Conservation (phyloP, 2,888 invertebrate species). For the Mesorhabditis belari region DNA sequence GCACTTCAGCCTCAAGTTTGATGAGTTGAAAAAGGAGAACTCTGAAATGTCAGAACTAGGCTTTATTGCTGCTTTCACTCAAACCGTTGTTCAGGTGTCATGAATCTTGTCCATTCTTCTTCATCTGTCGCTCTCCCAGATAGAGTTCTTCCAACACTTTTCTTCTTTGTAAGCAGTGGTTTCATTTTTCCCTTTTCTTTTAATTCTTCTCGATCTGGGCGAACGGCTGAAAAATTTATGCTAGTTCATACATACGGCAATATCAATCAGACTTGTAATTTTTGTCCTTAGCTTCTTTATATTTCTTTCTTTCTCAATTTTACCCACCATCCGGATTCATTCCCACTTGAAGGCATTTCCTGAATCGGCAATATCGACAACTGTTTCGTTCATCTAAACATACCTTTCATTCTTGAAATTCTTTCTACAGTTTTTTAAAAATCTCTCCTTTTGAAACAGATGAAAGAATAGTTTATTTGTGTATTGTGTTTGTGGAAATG, state of each 20-base stretch:
- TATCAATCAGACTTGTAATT: background rate
- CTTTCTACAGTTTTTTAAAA: too few species aligned
- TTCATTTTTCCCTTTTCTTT: slow-evolving; percentile 8
- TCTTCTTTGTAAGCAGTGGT: slow-evolving; percentile 27
- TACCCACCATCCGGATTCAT: slow-evolving; percentile 46
- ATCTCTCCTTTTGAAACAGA: too few species aligned
- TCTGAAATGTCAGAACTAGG: background rate
- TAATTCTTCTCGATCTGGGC: slow-evolving; percentile 39
- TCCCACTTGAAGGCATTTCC: slow-evolving; percentile 44
- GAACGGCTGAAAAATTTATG: slow-evolving; percentile 28
- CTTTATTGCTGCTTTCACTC: background rate
- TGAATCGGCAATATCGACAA: slow-evolving; percentile 45
- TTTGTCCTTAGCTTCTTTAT: background rate
- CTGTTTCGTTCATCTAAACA: slow-evolving; percentile 41
- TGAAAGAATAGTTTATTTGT: too few species aligned
- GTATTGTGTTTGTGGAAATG: too few species aligned
- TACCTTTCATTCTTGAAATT: background rate
- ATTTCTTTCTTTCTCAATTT: background rate
- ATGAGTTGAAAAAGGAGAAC: slow-evolving; percentile 23
- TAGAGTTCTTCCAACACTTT: slow-evolving; percentile 12
- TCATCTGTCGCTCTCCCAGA: slow-evolving; percentile 13
- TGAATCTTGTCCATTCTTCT: slow-evolving; percentile 16
- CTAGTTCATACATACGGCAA: background rate
- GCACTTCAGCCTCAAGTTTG: slow-evolving; percentile 21
- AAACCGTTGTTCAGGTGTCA: background rate